Evolutionary conservation across 2,113 vertebrate genomes (phyloP).

Genomic region (Elephas maximus): DNA sequence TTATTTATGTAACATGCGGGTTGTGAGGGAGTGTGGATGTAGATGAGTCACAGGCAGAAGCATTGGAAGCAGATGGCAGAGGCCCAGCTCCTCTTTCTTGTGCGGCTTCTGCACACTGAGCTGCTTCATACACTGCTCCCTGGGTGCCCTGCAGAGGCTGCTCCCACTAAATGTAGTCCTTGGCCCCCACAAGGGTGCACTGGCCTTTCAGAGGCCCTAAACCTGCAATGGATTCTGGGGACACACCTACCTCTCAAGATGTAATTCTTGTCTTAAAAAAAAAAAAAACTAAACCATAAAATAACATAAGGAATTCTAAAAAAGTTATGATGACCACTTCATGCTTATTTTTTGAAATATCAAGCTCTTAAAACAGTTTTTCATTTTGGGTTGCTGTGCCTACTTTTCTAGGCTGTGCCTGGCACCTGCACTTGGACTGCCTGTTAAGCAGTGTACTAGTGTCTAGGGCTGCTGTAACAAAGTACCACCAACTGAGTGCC

Average conservation of each 20-base stretch:
- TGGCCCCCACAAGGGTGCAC: not conserved
- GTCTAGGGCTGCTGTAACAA: no score
- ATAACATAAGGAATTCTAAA: slow-evolving; percentile 79
- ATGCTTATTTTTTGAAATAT: slow-evolving; percentile 82
- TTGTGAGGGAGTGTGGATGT: slow-evolving; percentile 81
- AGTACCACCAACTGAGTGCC: not conserved
- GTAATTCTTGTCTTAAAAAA: slow-evolving; percentile 44
- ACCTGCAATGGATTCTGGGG: not conserved
- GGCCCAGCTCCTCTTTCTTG: slow-evolving; percentile 45
- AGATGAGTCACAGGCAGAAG: slow-evolving; percentile 82
- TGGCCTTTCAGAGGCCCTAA: not conserved
- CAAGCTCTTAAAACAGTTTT: slow-evolving; percentile 67
- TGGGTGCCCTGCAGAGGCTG: not conserved
- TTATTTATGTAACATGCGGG: slow-evolving; percentile 81
- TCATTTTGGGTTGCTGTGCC: slow-evolving; percentile 35
- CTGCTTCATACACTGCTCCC: not conserved
- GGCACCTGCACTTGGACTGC: not conserved
- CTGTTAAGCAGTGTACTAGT: not conserved
- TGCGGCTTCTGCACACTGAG: slow-evolving; percentile 6
- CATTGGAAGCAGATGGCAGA: slow-evolving; percentile 80
- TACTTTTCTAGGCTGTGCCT: slow-evolving; percentile 63
- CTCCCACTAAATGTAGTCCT: not conserved
- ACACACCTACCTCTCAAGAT: slow-evolving; percentile 37
- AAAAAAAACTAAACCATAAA: slow-evolving; percentile 55
- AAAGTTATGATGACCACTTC: slow-evolving; percentile 80